Evolutionary conservation across 2,113 vertebrate species (phyloP), one percentile per base, ranked within the genome.

Genomic region (Rhinichthys klamathensis): DNA sequence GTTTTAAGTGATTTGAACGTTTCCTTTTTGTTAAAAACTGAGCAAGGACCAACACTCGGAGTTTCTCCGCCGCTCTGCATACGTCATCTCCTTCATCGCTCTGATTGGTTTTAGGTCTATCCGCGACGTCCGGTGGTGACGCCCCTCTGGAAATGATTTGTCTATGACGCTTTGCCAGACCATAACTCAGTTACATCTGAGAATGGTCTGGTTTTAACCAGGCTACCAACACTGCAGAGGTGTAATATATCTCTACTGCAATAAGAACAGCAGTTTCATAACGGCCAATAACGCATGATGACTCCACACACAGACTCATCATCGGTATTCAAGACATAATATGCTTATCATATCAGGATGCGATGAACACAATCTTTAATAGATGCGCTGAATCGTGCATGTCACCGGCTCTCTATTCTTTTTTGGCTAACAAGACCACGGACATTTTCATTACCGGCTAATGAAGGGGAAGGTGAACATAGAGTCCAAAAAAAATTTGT

Each of bases 311-410:
- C 93, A 93, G 93, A 94, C 92, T 92, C 93, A 90, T 95, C 93
- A 93, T 95, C 94, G 94, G 91, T 91, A 94, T 93, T 90, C 92
- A 93, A 92, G 93, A 93, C 93, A 93, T 94, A 95, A 95, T 94
- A 90, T 89, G 93, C 90, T 94, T 92, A 94, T 93, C 92, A 86
- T 91, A 92, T 93, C 92, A 91, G 46, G 85, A 91, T 91, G 92
- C 90, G 88, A 86, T 87, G 91, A 91, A 89, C 91, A 90, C 91
- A 92, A 90, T 87, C 92, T 91, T 92, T 93, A 94, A 95, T 94
- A 94, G 92, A 94, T 94, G 89, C 75, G 89, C 91, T 93, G 92
- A 94, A 93, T 95, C 89, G 92, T 93, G 93, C 92, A 89, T 93
- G 93, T 93, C 92, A 92, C 91, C 89, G 86, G 82, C 84, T 87